phyloP scores from a whole-genome alignment of 2,888 invertebrate species.

The Cryptus viduatorius region DNA sequence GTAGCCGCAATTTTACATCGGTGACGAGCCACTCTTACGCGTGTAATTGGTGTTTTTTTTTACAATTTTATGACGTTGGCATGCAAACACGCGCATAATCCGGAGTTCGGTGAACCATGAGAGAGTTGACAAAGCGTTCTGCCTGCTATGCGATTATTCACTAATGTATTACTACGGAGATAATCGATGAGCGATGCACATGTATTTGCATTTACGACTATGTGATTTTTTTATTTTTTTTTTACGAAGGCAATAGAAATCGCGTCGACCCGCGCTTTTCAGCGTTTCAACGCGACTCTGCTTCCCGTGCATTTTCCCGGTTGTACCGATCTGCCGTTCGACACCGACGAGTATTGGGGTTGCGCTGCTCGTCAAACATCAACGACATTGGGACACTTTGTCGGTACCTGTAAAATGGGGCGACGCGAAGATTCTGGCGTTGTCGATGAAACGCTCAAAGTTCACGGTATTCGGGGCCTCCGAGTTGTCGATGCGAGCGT shows the following conservation, averaged over 20 bases:
- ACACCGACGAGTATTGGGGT: slow-evolving; percentile 90
- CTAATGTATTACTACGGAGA: not conserved
- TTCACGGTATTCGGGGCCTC: slow-evolving; percentile 86
- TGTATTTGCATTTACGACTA: not conserved
- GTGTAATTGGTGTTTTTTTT: not conserved
- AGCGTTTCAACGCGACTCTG: slow-evolving; percentile 86
- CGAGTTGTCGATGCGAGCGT: slow-evolving; percentile 88
- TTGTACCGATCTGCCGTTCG: slow-evolving; percentile 88
- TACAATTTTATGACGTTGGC: not conserved
- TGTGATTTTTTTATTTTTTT: slow-evolving; percentile 46
- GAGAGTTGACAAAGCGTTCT: not conserved
- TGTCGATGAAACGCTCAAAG: slow-evolving; percentile 85
- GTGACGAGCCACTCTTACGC: not conserved
- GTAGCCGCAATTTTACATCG: not conserved
- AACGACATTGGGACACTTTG: slow-evolving; percentile 88
- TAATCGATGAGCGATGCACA: not conserved
- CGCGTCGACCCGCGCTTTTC: slow-evolving; percentile 86
- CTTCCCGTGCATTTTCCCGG: slow-evolving; percentile 88
- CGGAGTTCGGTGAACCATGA: no score
- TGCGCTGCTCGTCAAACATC: slow-evolving; percentile 90
- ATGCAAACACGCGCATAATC: not conserved
- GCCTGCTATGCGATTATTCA: not conserved
- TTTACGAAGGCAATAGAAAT: slow-evolving; percentile 87
- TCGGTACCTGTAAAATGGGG: slow-evolving; percentile 86
- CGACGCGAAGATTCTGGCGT: slow-evolving; percentile 84